Evolutionary conservation across 2,113 vertebrate genomes (phyloP), one percentile per base, ranked within the genome.

Genomic region (Pelvicachromis taeniatus): DNA sequence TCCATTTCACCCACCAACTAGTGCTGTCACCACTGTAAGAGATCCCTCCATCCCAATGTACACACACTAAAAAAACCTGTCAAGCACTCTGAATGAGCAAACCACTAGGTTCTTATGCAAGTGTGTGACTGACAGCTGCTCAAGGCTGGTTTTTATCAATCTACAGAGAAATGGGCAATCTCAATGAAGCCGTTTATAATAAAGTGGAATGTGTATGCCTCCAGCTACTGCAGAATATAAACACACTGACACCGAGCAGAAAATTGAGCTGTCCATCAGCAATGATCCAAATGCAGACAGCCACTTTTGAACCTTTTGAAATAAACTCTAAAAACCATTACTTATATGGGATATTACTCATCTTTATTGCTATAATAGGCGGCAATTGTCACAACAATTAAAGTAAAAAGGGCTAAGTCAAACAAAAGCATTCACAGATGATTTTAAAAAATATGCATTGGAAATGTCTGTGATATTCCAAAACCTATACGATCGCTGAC

Each of bases 1-100:
- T 90, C 83, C 58, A 86, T 80, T 91, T 85, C 38, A 81, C 77
- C 58, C 7, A 48, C 40, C 35, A 93, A 90, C 58, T 81, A 79
- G 65, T 68, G 68, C 6, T 88, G 88, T 88, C 87, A 92, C 89
- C 83, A 85, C 78, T 11, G 68, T 63, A 83, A 91, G 86, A 90
- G 23, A 80, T 63, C 33, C 13, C 42, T 33, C 55, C 11, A 6
- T 17, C 6, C 48, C 8, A 54, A 84, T 21, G 80, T 21, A 83
- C 23, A 84, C 61, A 84, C 19, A 19, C 13, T 40, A 58, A 65
- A 77, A 40, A 87, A 16, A 0, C 40, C 29, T 31, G 42, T 26
- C 35, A 87, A 81, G 21, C 23, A 55, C 52, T 68, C 85, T 75
- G 23, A 59, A 83, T 63, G 42, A 45, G 73, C n/a, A 38, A 31